Conservation (phyloP, 1,140 invertebrate genomes). For the Dufourea novaeangliae region DNA sequence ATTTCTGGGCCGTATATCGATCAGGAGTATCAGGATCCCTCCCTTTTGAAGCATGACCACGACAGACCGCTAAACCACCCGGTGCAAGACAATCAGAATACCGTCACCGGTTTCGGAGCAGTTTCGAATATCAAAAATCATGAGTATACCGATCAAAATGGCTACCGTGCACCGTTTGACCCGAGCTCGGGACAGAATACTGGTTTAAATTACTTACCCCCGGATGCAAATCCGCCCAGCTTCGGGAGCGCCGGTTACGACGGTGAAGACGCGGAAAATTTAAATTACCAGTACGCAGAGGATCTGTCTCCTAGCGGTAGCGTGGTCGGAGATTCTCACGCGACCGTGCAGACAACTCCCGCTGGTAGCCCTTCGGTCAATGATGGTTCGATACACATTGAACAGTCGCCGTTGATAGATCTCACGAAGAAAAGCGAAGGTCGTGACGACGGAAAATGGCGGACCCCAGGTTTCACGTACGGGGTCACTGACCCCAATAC, state of each 20-base stretch:
- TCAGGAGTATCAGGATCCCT: background rate
- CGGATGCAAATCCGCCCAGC: constrained; percentile 11
- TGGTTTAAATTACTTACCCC: background rate
- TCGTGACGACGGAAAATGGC: constrained; percentile 13
- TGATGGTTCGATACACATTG: constrained; percentile 39
- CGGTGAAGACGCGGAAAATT: background rate
- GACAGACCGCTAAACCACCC: background rate
- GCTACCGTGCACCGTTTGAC: background rate
- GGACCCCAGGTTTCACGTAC: constrained; percentile 24
- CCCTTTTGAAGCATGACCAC: background rate
- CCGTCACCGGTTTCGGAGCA: background rate
- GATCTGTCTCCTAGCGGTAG: constrained; percentile 38
- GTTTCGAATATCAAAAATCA: background rate
- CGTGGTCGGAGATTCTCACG: constrained; percentile 15
- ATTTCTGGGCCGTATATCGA: background rate
- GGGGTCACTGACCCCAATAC: background rate
- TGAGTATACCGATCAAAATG: background rate
- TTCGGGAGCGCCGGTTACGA: constrained; percentile 8
- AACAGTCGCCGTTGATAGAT: constrained; percentile 56
- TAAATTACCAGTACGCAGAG: constrained; percentile 18
- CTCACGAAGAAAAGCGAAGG: constrained; percentile 41
- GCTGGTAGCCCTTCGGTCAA: background rate
- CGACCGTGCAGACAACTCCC: background rate
- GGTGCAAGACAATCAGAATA: background rate
- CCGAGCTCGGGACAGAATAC: background rate